phyloP scores from a whole-genome alignment of 2,888 invertebrate species.

The Parthenolecanium corni region DNA sequence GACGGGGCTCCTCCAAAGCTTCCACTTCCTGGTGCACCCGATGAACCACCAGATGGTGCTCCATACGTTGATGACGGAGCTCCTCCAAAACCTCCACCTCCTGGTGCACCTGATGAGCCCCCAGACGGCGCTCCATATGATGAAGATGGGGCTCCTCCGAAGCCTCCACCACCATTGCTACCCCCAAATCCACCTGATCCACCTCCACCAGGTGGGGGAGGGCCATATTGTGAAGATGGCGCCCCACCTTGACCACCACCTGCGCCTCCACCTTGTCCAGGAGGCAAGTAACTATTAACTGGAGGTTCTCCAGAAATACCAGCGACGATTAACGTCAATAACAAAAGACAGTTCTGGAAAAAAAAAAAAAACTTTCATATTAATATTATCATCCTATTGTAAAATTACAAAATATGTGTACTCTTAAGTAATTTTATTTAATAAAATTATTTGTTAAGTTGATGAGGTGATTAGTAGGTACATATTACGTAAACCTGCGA shows the following conservation, averaged over 20 bases:
- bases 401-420: too few species aligned
- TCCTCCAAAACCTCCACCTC: slow-evolving; percentile 2
- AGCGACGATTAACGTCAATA: neutral
- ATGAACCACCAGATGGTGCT: neutral
- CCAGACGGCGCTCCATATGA: slow-evolving; percentile 12
- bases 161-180: slow-evolving; percentile 4
- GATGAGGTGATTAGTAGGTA: too few species aligned
- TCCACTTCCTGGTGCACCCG: too few species aligned
- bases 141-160: slow-evolving; percentile 4
- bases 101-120: neutral
- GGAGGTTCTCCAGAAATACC: slow-evolving; percentile 9
- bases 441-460: too few species aligned
- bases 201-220: slow-evolving; percentile 4
- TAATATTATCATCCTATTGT: too few species aligned
- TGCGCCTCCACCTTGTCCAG: slow-evolving; percentile 4
- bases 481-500: too few species aligned
- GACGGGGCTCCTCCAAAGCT: too few species aligned
- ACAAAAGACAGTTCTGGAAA: slow-evolving; percentile 3
- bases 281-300: neutral
- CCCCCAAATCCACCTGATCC: neutral
- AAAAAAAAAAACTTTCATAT: neutral
- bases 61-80: slow-evolving; percentile 4
- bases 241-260: neutral
- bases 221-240: slow-evolving; percentile 14
- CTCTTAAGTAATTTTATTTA: too few species aligned